Percentiles rank a stretch among this genome's conserved stretches.
These are phyloP conservation scores for Scrobipalpa atriplicella DNA, from an alignment of 2,888 invertebrate genomes.

Conservation along the genomic window DNA sequence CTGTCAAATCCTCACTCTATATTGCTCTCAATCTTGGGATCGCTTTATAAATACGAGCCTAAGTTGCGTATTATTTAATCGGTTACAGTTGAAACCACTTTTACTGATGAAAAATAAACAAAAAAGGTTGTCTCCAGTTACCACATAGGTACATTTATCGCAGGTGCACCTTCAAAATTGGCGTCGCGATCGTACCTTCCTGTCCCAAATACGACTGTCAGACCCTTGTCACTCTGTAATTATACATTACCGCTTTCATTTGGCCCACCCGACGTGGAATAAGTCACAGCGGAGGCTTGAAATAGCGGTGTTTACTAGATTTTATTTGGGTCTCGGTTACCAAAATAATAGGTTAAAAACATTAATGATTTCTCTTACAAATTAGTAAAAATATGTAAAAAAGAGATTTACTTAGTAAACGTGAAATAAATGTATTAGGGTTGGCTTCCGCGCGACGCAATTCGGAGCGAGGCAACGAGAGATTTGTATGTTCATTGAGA, in stretches of 20 bases:
- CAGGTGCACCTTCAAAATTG: conserved; percentile 49
- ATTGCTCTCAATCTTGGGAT: no score
- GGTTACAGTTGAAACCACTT: not conserved
- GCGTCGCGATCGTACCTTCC: conserved; percentile 63
- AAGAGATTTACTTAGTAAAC: no score
- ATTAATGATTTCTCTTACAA: no score
- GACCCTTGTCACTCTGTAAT: conserved; percentile 78
- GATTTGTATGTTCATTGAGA: no score
- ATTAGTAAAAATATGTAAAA: no score
- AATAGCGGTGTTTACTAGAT: not conserved
- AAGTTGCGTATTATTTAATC: not conserved
- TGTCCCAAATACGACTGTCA: conserved; percentile 77
- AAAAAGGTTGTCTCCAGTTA: conserved; percentile 15
- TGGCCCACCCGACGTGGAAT: conserved; percentile 45
- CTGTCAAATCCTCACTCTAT: no score
- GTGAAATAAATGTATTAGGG: no score
- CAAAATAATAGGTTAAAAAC: not conserved
- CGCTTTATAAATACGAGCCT: no score
- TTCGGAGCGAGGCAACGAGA: no score
- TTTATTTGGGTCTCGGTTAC: not conserved
- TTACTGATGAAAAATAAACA: not conserved
- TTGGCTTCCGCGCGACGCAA: no score
- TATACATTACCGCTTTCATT: conserved; percentile 79
- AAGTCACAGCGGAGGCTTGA: conserved; percentile 43
- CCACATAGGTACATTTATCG: conserved; percentile 18